A percentile compares a stretch with the other conserved stretches of the same genome.
phyloP scores from a whole-genome alignment of 2,797 vertebrate genomes.

The Silurus aristotelis region DNA sequence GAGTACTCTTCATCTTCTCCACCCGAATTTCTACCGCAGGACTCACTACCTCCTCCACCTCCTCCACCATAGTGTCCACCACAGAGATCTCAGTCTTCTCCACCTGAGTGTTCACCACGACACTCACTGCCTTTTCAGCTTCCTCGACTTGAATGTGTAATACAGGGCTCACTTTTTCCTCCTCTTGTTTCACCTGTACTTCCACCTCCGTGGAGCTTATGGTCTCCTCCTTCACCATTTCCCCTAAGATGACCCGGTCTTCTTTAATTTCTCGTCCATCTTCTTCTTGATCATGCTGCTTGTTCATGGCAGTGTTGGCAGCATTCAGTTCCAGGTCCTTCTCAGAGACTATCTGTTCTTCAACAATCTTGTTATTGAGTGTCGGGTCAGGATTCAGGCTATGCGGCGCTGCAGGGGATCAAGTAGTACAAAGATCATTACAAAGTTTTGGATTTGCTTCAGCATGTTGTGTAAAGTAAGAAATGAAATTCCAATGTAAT shows the following conservation, averaged over 20 bases:
- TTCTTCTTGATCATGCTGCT: not conserved
- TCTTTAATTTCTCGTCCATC: slow-evolving; percentile 42
- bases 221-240: not conserved
- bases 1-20: not conserved
- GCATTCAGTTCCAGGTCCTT: slow-evolving; percentile 43
- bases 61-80: not conserved
- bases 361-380: slow-evolving; percentile 50
- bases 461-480: not conserved
- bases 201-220: too few relatives aligned
- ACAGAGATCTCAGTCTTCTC: not conserved
- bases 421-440: not conserved
- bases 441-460: not conserved
- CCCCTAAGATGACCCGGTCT: not conserved
- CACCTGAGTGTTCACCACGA: not conserved
- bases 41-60: not conserved
- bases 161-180: not conserved
- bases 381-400: slow-evolving; percentile 52
- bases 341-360: slow-evolving; percentile 50
- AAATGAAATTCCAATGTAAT: too few relatives aligned
- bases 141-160: not conserved
- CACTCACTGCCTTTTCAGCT: not conserved
- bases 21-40: too few relatives aligned
- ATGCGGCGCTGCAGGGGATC: slow-evolving; percentile 48
- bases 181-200: not conserved
- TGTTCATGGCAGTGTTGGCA: slow-evolving; percentile 27